These are phyloP conservation scores for Rhopalosiphum maidis DNA, from an alignment of 1,140 invertebrate species.

Conservation along the genomic window DNA sequence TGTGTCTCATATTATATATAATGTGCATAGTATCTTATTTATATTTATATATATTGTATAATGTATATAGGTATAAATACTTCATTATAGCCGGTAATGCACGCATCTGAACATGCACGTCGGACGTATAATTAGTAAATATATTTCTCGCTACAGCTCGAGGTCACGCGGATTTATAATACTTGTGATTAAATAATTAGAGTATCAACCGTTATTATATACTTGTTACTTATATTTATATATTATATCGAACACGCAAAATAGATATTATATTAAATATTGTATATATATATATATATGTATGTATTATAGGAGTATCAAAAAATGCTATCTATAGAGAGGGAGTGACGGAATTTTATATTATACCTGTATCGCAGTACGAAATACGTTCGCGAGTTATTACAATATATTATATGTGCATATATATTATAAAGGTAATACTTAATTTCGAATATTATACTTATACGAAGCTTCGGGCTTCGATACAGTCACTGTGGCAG, in stretches of 20 bases:
- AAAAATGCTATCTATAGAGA: not conserved
- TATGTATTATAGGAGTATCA: not conserved
- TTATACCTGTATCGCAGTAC: not conserved
- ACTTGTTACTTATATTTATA: not conserved
- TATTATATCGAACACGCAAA: not conserved
- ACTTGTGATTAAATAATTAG: slow-evolving; percentile 17
- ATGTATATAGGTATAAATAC: not conserved
- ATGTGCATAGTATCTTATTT: not conserved
- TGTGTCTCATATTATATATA: not conserved
- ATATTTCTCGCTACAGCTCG: not conserved
- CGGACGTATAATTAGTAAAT: not conserved
- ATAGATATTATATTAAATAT: slow-evolving; percentile 20
- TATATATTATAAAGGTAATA: not conserved
- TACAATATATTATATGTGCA: not conserved
- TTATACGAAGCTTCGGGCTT: not conserved
- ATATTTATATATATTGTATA: not conserved
- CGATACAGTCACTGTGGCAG: not conserved
- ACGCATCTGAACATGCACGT: not conserved
- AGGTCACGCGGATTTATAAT: slow-evolving; percentile 1
- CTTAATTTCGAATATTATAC: not conserved
- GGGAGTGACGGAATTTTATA: not conserved
- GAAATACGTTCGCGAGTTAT: not conserved
- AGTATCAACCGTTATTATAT: not conserved
- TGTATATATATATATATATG: not conserved
- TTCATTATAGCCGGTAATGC: not conserved